Evolutionary conservation across 2,113 vertebrate genomes (phyloP).

Genomic region (Dromiciops gliroides): DNA sequence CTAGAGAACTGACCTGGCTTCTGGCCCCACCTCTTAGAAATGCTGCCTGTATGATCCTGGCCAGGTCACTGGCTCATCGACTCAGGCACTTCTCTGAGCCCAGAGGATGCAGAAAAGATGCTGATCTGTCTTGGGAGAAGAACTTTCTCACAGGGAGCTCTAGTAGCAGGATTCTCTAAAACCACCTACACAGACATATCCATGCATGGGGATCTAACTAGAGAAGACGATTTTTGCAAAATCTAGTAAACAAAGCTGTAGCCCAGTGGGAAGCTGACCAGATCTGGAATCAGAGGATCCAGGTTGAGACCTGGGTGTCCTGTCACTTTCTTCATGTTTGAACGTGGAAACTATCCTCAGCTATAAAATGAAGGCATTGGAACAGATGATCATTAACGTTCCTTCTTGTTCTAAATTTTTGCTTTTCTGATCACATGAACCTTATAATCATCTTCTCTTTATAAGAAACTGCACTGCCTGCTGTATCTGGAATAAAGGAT

Average conservation of each 20-base stretch:
- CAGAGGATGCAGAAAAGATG: neutral
- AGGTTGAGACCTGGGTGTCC: neutral
- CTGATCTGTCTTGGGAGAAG: neutral
- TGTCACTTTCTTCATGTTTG: neutral
- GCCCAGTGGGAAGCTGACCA: neutral
- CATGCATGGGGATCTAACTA: neutral
- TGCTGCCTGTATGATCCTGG: neutral
- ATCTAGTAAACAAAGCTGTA: neutral
- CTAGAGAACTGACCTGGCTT: neutral
- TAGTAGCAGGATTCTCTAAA: neutral
- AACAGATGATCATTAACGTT: neutral
- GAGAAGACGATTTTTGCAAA: neutral
- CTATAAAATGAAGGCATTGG: neutral
- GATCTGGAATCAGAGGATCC: neutral
- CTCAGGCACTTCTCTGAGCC: neutral
- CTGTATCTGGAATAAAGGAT: conserved; percentile 11
- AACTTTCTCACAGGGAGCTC: neutral
- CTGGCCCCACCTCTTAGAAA: neutral
- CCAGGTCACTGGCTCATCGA: neutral
- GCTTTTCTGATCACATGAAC: neutral
- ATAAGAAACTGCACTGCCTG: conserved; percentile 27
- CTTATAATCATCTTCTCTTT: neutral
- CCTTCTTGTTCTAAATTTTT: neutral
- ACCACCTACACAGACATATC: neutral
- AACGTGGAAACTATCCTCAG: neutral